phyloP scores from a whole-genome alignment of 2,113 vertebrate genomes.

The Agapornis roseicollis region DNA sequence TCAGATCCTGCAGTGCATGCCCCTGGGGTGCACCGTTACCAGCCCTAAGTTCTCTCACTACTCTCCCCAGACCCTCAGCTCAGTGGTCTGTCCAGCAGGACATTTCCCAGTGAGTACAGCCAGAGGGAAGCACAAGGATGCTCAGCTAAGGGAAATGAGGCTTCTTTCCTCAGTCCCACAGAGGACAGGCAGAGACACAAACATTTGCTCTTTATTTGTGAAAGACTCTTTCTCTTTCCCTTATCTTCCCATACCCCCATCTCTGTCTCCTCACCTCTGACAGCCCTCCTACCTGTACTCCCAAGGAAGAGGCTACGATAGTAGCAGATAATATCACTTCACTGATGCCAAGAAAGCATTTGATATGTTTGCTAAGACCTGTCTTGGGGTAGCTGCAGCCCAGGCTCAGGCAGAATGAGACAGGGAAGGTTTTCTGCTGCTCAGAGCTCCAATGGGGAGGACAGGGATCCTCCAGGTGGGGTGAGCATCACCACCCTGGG shows the following conservation, averaged over 20 bases:
- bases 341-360: background rate
- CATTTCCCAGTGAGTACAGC: background rate
- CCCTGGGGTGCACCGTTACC: background rate
- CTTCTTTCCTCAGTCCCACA: background rate
- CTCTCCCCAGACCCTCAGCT: background rate
- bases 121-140: accelerated
- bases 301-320: background rate
- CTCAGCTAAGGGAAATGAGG: background rate
- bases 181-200: background rate
- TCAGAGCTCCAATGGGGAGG: accelerated
- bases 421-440: background rate
- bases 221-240: background rate
- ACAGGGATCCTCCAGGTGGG: background rate
- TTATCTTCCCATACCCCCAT: background rate
- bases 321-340: background rate
- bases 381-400: background rate
- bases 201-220: background rate
- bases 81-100: background rate
- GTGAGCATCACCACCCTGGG: background rate
- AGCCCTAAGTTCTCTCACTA: accelerated
- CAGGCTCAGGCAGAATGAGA: background rate
- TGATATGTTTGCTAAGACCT: background rate
- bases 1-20: accelerated
- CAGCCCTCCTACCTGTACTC: background rate
- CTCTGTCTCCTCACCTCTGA: background rate